Percentiles rank a stretch among this genome's conserved stretches.
Evolutionary conservation across 2,797 vertebrate genomes (phyloP).

Genomic region (Phataginus tetradactyla): DNA sequence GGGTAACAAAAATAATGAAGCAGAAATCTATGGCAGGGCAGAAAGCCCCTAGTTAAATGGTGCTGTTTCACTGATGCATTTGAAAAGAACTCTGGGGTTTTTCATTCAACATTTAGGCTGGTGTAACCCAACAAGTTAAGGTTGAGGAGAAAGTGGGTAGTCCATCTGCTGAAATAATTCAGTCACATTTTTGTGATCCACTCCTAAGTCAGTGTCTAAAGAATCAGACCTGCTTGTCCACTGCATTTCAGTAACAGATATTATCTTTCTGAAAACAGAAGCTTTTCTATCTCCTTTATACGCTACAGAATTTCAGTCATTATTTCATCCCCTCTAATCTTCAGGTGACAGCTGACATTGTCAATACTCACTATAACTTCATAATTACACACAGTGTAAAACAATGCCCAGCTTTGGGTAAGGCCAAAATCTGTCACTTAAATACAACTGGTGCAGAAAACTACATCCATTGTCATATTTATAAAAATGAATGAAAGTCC

Average conservation of each 20-base stretch:
- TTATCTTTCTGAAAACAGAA: neutral
- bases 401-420: neutral
- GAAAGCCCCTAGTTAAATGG: neutral
- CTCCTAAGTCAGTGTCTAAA: neutral
- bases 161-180: neutral
- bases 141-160: neutral
- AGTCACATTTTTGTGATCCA: constrained; percentile 1
- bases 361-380: neutral
- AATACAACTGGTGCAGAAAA: neutral
- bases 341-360: neutral
- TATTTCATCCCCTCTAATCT: constrained; percentile 12
- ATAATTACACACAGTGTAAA: neutral
- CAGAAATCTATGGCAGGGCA: neutral
- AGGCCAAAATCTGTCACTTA: neutral
- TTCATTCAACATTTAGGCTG: neutral
- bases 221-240: neutral
- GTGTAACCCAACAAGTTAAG: neutral
- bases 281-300: neutral
- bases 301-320: neutral
- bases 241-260: neutral
- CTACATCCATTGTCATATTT: constrained; percentile 3
- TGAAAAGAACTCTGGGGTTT: neutral
- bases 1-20: constrained; percentile 30
- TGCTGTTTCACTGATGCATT: neutral
- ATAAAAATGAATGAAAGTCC: neutral